A percentile compares a stretch with the other conserved stretches of the same genome.
These are phyloP conservation scores for Sciurus vulgaris DNA, from an alignment of 2,797 vertebrate species.

Conservation along the genomic window DNA sequence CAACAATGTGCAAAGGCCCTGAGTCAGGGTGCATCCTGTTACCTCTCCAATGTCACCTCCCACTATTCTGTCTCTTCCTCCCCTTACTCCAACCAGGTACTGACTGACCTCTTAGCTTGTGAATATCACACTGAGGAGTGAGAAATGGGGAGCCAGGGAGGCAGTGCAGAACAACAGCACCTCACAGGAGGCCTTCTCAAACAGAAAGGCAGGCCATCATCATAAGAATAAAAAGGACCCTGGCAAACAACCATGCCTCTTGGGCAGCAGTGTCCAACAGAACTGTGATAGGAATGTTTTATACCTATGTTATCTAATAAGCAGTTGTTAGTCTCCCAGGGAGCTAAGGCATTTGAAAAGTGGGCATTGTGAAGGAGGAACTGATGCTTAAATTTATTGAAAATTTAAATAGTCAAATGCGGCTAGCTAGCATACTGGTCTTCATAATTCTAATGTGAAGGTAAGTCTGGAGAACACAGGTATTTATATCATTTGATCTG, in stretches of 20 bases:
- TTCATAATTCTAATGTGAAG: background rate
- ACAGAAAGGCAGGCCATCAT: background rate
- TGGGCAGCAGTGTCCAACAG: background rate
- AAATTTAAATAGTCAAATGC: constrained; percentile 12
- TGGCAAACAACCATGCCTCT: background rate
- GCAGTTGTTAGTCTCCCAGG: background rate
- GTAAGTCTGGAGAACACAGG: background rate
- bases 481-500: constrained; percentile 36
- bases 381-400: background rate
- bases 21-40: background rate
- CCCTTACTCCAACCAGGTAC: background rate
- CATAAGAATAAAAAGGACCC: background rate
- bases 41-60: background rate
- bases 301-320: background rate
- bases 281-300: background rate
- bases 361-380: background rate
- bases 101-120: background rate
- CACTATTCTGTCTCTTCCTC: background rate
- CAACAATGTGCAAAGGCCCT: background rate
- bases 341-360: background rate
- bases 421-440: background rate
- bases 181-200: background rate
- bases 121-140: background rate
- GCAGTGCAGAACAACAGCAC: background rate
- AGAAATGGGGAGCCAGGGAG: background rate